Evolutionary conservation across 2,888 invertebrate species (phyloP), one percentile per base, ranked within the genome.

Genomic region (Ptilodon capucinus): DNA sequence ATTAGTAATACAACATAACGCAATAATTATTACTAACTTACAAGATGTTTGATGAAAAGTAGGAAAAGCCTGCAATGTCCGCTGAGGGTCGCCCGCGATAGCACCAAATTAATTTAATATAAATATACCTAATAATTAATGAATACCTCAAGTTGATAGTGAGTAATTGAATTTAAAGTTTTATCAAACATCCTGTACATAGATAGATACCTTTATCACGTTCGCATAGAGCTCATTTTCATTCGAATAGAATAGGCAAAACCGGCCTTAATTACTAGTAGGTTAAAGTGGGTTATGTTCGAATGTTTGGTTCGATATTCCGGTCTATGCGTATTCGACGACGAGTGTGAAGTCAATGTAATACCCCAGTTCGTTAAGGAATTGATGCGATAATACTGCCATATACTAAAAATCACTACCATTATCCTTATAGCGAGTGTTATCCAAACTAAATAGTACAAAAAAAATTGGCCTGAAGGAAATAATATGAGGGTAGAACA

Each of bases 371-470:
- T 69, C 55, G 61, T 68, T 76, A 83, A 80, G 88, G 88, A 90
- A 90, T 90, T 90, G 88, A 84, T 75, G 77, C 79, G 83, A 83
- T 79, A 70, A 81, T 81, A 90, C 90, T 90, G 90, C 89, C 90
- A 90, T 84, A 84, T 79, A 83, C 82, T 83, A 82, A 82, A 79
- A 67, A 64, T 60, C 74, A 55, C 51, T 56, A 53, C 35, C 46
- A 46, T 56, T 53, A 54, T 50, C 57, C 56, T 60, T 60, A 74
- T 69, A 76, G 69, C 40, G 67, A 71, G 66, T 69, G 66, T 62
- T 67, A 69, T 65, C 62, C 61, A 59, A 71, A 76, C 60, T 55
- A 68, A 64, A 68, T 70, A 74, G 66, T 71, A 76, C 76, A 79
- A 81, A 79, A 73, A 74, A 70, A 51, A 45, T 60, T 58, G 54